Base-by-base conservation (phyloP, 2,113 vertebrate species). In the Alouatta palliata region DNA sequence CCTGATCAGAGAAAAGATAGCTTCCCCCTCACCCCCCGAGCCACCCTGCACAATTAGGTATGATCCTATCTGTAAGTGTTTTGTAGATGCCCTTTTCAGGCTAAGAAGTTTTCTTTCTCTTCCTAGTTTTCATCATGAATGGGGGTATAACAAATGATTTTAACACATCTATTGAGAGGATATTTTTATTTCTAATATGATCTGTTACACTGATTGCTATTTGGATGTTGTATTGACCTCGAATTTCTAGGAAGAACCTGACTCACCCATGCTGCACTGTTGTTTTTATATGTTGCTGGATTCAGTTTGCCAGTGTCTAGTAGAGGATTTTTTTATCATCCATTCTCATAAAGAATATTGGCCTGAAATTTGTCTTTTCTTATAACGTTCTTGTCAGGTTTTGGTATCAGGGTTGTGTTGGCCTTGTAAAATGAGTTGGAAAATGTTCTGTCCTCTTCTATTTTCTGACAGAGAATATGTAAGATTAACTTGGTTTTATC, bases 301-400 rank as follows among this genome's bases (percentile, higher is more conserved):
- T 86, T 95, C 77, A 19, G 40, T 61, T 91, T 83, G 70, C 21
- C 66, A 32, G 21, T 91, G 71, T 93, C 90, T 84, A 90, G 23
- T 54, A 64, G 40, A 68, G 17, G 1, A 13, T 92, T 81, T 58
- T 58, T 6, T 47, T 58, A 70, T n/a, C 4, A 75, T 77, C 23
- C 90, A 8, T 88, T 14, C 9, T 84, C 4, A 32, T 77, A 54
- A 85, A 16, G 45, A 64, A 43, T 80, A 40, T 40, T 76, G 25
- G 23, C 43, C 49, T 70, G 10, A 16, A 56, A 43, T 43, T 75
- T 92, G 49, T 40, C 30, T 32, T 83, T 52, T 19, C n/a, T 82
- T 43, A 3, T 61, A 52, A 64, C 40, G 7, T 71, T 90, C 83
- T 75, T 70, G 37, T 85, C 17, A 64, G 45, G 25, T 76, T 56